Evolutionary conservation across 2,888 invertebrate species (phyloP).

Genomic region (Leuctra nigra): DNA sequence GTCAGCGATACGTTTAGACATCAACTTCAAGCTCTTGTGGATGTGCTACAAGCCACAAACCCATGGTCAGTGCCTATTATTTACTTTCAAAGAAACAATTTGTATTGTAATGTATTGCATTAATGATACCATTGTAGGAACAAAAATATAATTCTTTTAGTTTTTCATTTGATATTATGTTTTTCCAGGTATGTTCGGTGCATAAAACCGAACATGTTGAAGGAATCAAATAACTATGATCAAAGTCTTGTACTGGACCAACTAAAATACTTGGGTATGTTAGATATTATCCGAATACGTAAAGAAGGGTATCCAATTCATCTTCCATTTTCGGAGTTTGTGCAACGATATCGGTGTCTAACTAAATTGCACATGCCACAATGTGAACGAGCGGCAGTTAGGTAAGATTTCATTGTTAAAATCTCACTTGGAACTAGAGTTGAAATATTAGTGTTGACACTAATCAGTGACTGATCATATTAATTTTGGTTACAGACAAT

Average conservation of each 20-base stretch:
- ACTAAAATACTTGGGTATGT: constrained; percentile 84
- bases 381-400: constrained; percentile 38
- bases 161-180: too few relatives aligned
- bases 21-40: constrained; percentile 80
- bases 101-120: too few relatives aligned
- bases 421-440: too few relatives aligned
- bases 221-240: constrained; percentile 72
- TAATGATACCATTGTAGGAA: too few relatives aligned
- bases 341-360: constrained; percentile 69
- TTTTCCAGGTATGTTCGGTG: constrained; percentile 73
- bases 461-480: too few relatives aligned
- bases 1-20: constrained; percentile 85
- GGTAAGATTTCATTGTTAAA: constrained; percentile 35
- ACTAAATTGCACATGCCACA: constrained; percentile 44
- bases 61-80: constrained; percentile 76
- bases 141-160: too few relatives aligned
- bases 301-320: constrained; percentile 88
- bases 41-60: constrained; percentile 81
- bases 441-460: too few relatives aligned
- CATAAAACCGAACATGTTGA: constrained; percentile 85
- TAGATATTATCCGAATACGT: constrained; percentile 85
- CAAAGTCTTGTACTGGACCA: constrained; percentile 78
- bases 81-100: too few relatives aligned
- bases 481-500: constrained; percentile 35
- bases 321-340: constrained; percentile 67